Conservation (phyloP, 2,888 invertebrate species). For the Stratiomys singularior region DNA sequence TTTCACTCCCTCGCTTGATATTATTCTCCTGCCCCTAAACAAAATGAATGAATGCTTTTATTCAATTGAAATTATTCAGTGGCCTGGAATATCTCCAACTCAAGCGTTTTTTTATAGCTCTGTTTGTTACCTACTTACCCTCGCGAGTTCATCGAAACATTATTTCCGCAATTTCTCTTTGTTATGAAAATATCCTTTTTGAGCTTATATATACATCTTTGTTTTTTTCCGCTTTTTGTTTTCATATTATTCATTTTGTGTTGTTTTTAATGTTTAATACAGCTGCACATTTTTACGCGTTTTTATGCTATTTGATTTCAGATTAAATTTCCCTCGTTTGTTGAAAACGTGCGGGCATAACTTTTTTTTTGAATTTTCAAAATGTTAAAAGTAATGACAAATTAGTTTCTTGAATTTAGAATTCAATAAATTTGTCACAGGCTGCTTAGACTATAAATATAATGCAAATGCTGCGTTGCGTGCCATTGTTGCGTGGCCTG, state of each 20-base stretch:
- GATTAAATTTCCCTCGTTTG: too few species aligned
- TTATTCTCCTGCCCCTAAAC: background rate
- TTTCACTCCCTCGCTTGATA: background rate
- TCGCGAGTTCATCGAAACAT: slow-evolving; percentile 3
- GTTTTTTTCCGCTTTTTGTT: background rate
- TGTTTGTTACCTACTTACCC: background rate
- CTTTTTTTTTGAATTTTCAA: too few species aligned
- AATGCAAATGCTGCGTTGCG: too few species aligned
- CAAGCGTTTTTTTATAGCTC: background rate
- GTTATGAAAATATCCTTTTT: background rate
- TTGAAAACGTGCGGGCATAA: too few species aligned
- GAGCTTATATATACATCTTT: background rate
- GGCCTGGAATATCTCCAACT: slow-evolving; percentile 28
- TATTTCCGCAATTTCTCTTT: background rate
- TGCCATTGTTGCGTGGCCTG: too few species aligned
- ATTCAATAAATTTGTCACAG: too few species aligned
- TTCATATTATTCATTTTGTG: background rate
- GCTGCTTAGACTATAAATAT: too few species aligned
- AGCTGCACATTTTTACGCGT: too few species aligned
- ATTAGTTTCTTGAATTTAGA: too few species aligned
- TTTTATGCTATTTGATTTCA: too few species aligned
- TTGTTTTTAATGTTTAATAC: too few species aligned
- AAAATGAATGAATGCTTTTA: background rate
- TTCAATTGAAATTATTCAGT: slow-evolving; percentile 19
- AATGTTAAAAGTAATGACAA: too few species aligned